These are phyloP conservation scores for Noctuana brunneofusca DNA, from an alignment of 2,888 invertebrate species.

Conservation along the genomic window DNA sequence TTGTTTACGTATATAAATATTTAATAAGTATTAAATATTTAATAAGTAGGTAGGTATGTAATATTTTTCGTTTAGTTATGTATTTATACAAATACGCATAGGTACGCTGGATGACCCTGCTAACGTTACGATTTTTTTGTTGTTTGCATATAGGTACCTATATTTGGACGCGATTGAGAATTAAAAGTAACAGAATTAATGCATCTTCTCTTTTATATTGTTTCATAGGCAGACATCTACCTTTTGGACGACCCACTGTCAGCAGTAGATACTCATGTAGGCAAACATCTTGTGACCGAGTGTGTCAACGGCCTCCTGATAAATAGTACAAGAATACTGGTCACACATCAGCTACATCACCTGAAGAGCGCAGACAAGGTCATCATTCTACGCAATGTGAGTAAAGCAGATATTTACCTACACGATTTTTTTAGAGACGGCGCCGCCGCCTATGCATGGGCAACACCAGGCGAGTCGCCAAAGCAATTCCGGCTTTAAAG, in stretches of 20 bases:
- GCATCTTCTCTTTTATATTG: background rate
- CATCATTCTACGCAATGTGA: slow-evolving; percentile 85
- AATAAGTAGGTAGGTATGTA: too few relatives aligned
- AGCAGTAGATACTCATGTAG: slow-evolving; percentile 89
- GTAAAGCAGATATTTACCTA: slow-evolving; percentile 44
- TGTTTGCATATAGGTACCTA: too few relatives aligned
- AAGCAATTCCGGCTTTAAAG: too few relatives aligned
- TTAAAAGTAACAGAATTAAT: background rate
- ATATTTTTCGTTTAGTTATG: too few relatives aligned
- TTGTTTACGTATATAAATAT: too few relatives aligned
- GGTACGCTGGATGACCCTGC: too few relatives aligned
- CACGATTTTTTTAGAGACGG: background rate
- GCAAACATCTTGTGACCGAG: slow-evolving; percentile 86
- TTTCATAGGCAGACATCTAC: slow-evolving; percentile 85
- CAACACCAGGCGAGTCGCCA: too few relatives aligned
- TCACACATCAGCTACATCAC: slow-evolving; percentile 93
- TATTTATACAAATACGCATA: too few relatives aligned
- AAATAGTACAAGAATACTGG: slow-evolving; percentile 87
- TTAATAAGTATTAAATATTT: too few relatives aligned
- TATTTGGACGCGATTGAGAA: background rate
- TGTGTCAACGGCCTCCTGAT: slow-evolving; percentile 84
- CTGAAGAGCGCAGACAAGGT: slow-evolving; percentile 85
- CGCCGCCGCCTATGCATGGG: too few relatives aligned
- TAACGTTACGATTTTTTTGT: too few relatives aligned
- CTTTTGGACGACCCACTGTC: slow-evolving; percentile 90